phyloP scores from a whole-genome alignment of 2,113 vertebrate genomes.

The Laticauda laticaudata region DNA sequence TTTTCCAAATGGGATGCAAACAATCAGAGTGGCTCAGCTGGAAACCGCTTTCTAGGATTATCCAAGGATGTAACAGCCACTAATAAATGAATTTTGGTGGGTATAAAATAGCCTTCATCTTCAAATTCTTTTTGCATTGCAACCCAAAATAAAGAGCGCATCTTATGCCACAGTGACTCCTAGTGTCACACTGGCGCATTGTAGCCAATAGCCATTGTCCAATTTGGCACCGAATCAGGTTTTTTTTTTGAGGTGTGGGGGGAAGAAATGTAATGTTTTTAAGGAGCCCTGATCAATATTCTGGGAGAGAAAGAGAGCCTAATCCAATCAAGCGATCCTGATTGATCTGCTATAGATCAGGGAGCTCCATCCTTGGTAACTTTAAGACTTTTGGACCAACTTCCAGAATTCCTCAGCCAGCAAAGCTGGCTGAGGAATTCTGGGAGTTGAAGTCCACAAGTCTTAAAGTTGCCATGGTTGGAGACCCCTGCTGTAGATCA shows the following conservation, averaged over 20 bases:
- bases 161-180: neutral
- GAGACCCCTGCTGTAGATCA: neutral
- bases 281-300: neutral
- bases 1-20: neutral
- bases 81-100: too few relatives aligned
- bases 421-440: too few relatives aligned
- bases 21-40: neutral
- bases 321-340: neutral
- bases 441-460: too few relatives aligned
- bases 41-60: neutral
- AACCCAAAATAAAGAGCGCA: neutral
- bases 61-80: neutral
- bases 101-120: neutral
- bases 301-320: neutral
- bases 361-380: too few relatives aligned
- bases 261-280: neutral
- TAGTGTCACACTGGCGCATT: neutral
- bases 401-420: too few relatives aligned
- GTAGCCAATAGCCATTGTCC: too few relatives aligned
- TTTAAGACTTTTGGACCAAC: too few relatives aligned
- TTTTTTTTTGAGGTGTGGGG: too few relatives aligned
- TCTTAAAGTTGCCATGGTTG: too few relatives aligned
- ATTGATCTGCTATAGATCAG: neutral
- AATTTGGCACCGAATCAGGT: neutral
- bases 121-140: too few relatives aligned